A percentile compares a stretch with the other conserved stretches of the same genome.
phyloP scores from a whole-genome alignment of 2,888 invertebrate genomes.

The Crematogaster levior region DNA sequence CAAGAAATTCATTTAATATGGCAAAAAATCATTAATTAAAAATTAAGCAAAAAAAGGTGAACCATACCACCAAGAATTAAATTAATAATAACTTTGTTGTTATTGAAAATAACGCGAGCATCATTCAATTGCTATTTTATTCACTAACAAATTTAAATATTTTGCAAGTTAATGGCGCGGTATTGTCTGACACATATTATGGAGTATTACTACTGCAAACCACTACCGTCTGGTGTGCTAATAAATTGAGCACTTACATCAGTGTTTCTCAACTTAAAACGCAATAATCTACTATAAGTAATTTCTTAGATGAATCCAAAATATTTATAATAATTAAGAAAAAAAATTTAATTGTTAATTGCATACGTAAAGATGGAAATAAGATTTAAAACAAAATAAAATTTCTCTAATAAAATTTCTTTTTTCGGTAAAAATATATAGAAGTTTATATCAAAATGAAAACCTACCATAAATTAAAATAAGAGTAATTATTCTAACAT shows the following conservation, averaged over 20 bases:
- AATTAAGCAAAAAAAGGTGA: too few relatives aligned
- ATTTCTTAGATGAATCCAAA: not conserved
- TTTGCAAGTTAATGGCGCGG: constrained; percentile 1
- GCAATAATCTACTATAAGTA: not conserved
- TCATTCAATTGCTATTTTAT: not conserved
- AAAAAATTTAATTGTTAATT: not conserved
- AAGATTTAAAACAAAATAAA: not conserved
- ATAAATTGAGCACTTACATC: constrained; percentile 25
- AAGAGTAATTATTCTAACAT: not conserved
- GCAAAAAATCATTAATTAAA: too few relatives aligned
- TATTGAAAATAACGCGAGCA: not conserved
- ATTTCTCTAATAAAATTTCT: too few relatives aligned
- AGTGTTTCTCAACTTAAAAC: constrained; percentile 12
- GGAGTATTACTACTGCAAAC: constrained; percentile 29
- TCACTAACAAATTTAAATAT: not conserved
- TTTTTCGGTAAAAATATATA: not conserved
- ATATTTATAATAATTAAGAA: not conserved
- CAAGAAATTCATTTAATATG: too few relatives aligned
- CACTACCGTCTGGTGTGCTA: not conserved
- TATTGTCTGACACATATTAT: constrained; percentile 31
- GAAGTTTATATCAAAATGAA: not conserved
- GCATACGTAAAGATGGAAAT: not conserved
- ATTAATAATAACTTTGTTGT: not conserved
- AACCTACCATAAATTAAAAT: not conserved
- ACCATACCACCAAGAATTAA: too few relatives aligned